Evolutionary conservation across 2,888 invertebrate genomes (phyloP).

Genomic region (Gandaritis pyraliata): DNA sequence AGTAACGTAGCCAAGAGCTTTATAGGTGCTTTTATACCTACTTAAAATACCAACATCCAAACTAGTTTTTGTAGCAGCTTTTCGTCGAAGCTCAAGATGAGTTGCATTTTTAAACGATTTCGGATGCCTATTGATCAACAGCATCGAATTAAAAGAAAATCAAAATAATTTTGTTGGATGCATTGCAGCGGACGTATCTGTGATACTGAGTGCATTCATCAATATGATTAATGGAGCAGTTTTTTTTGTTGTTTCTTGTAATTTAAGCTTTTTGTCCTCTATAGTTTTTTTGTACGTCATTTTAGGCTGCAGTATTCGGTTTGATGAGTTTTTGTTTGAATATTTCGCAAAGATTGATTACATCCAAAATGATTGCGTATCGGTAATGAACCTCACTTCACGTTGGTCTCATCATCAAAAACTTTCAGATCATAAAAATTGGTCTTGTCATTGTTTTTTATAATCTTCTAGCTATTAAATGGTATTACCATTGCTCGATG

Average conservation of each 20-base stretch:
- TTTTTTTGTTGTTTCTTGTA: constrained; percentile 60
- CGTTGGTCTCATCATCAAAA: constrained; percentile 42
- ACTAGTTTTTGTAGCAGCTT: constrained; percentile 41
- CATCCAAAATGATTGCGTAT: constrained; percentile 51
- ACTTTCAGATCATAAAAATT: constrained; percentile 44
- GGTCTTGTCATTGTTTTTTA: constrained; percentile 54
- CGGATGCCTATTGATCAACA: constrained; percentile 52
- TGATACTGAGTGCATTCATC: constrained; percentile 71
- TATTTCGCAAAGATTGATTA: constrained; percentile 69
- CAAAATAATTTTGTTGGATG: constrained; percentile 52
- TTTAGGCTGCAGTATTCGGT: constrained; percentile 50
- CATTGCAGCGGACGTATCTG: constrained; percentile 53
- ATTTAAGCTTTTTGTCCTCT: constrained; percentile 59
- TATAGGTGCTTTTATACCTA: constrained; percentile 34
- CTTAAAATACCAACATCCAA: constrained; percentile 36
- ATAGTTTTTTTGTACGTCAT: constrained; percentile 54
- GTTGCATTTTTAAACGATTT: constrained; percentile 60
- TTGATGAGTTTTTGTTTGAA: constrained; percentile 63
- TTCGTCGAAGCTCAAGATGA: constrained; percentile 44
- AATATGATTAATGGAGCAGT: constrained; percentile 73
- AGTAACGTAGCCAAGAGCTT: constrained; percentile 31
- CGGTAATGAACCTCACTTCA: constrained; percentile 45
- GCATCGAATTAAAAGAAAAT: constrained; percentile 57
- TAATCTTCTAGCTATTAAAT: constrained; percentile 50
- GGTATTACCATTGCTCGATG: constrained; percentile 56